Conservation (phyloP, 2,113 vertebrate genomes). For the Budorcas taxicolor region DNA sequence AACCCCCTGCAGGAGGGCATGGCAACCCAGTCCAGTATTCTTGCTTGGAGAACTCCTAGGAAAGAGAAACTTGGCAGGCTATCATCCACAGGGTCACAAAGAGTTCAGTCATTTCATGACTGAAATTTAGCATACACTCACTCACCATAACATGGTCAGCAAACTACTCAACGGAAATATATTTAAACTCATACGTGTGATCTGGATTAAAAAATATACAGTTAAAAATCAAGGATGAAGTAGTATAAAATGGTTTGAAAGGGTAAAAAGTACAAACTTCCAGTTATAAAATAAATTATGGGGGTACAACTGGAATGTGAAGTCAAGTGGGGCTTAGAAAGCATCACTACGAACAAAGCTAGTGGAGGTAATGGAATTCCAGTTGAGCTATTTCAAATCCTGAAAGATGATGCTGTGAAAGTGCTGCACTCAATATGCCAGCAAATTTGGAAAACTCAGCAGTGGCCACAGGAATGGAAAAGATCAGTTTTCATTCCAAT, state of each 20-base stretch:
- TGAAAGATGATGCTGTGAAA: too few species aligned
- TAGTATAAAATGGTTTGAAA: background rate
- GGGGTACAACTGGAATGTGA: background rate
- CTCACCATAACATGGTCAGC: background rate
- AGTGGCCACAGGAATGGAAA: too few species aligned
- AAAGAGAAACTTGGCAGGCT: background rate
- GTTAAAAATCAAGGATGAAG: background rate
- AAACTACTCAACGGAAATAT: background rate
- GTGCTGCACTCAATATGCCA: too few species aligned
- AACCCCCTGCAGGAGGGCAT: background rate
- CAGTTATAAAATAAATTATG: background rate
- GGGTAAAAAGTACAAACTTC: background rate
- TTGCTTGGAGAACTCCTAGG: background rate
- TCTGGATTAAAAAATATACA: background rate
- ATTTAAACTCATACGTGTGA: background rate
- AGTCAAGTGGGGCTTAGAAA: too few species aligned
- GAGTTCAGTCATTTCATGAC: background rate
- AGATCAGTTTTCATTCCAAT: too few species aligned
- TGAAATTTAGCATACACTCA: background rate
- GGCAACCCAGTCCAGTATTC: background rate
- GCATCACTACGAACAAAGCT: too few species aligned
- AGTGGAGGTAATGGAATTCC: too few species aligned
- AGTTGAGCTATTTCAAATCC: too few species aligned
- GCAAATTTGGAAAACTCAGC: too few species aligned
- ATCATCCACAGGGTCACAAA: fast-evolving